Conservation (phyloP, 2,888 invertebrate species). For the Atrina japonica region DNA sequence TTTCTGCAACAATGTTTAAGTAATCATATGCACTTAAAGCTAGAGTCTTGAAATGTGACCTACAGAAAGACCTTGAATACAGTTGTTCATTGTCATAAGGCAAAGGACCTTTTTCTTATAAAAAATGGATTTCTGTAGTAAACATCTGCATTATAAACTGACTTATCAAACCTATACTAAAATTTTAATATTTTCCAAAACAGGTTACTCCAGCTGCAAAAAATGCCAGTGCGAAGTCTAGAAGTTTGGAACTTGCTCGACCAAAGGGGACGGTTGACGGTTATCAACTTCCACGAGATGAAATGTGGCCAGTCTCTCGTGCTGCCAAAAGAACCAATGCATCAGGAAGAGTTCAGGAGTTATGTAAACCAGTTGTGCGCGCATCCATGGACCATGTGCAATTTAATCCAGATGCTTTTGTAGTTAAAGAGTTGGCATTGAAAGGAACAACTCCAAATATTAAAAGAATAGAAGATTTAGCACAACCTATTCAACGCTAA, state of each 20-base stretch:
- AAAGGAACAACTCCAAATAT: slow-evolving; percentile 65
- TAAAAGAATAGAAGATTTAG: slow-evolving; percentile 65
- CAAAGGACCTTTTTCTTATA: no score
- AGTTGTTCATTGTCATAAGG: no score
- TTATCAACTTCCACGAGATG: slow-evolving; percentile 68
- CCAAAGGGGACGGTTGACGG: slow-evolving; percentile 69
- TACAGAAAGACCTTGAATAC: no score
- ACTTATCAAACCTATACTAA: no score
- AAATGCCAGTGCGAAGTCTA: slow-evolving; percentile 67
- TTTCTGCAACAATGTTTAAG: no score
- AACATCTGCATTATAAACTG: no score
- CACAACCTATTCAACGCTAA: slow-evolving; percentile 54
- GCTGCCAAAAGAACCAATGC: slow-evolving; percentile 67
- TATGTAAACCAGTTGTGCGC: slow-evolving; percentile 69
- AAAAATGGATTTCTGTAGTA: no score
- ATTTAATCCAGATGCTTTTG: slow-evolving; percentile 77
- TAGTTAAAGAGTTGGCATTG: slow-evolving; percentile 72
- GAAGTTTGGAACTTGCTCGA: slow-evolving; percentile 71
- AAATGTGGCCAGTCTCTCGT: slow-evolving; percentile 67
- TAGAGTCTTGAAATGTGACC: no score
- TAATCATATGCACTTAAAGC: no score
- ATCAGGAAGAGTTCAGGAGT: slow-evolving; percentile 61
- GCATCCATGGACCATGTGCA: slow-evolving; percentile 78
- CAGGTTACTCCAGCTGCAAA: slow-evolving; percentile 69
- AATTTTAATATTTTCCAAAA: no score